These are phyloP conservation scores for Galerucella nymphaeae DNA, from an alignment of 2,888 invertebrate genomes.

Conservation along the genomic window DNA sequence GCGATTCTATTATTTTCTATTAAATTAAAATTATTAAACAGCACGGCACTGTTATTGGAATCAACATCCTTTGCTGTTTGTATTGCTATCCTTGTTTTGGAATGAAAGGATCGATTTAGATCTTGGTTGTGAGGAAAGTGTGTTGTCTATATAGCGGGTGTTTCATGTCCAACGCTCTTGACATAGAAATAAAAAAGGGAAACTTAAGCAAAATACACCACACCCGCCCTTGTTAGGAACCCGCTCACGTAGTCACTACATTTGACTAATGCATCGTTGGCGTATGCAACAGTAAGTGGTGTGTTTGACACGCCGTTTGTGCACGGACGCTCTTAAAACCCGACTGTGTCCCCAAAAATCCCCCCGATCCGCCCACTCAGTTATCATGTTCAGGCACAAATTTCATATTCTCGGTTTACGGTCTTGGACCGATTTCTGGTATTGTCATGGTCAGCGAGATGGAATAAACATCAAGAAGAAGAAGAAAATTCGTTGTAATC, in stretches of 20 bases:
- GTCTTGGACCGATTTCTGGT: conserved; percentile 23
- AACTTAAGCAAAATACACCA: conserved; percentile 24
- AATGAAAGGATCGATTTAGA: too few species aligned
- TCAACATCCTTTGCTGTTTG: too few species aligned
- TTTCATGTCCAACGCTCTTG: neutral
- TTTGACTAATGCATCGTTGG: conserved; percentile 63
- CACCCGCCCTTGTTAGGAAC: conserved; percentile 29
- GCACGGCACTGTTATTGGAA: too few species aligned
- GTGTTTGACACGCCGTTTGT: conserved; percentile 61
- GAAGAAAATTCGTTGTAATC: conserved; percentile 9
- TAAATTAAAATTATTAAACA: too few species aligned
- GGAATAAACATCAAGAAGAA: conserved; percentile 20
- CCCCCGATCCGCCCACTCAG: conserved; percentile 23
- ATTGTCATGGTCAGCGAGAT: conserved; percentile 26
- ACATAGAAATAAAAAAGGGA: neutral
- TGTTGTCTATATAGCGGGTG: too few species aligned
- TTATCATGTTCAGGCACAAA: conserved; percentile 48
- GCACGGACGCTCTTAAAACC: conserved; percentile 54
- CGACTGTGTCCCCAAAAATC: conserved; percentile 18
- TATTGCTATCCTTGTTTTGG: too few species aligned
- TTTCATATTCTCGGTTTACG: conserved; percentile 40
- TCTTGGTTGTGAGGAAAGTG: too few species aligned
- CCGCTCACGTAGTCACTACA: conserved; percentile 57
- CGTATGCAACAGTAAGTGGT: conserved; percentile 63
- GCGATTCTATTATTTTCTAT: too few species aligned